Conservation (phyloP, 1,140 invertebrate species). For the Uloborus diversus region DNA sequence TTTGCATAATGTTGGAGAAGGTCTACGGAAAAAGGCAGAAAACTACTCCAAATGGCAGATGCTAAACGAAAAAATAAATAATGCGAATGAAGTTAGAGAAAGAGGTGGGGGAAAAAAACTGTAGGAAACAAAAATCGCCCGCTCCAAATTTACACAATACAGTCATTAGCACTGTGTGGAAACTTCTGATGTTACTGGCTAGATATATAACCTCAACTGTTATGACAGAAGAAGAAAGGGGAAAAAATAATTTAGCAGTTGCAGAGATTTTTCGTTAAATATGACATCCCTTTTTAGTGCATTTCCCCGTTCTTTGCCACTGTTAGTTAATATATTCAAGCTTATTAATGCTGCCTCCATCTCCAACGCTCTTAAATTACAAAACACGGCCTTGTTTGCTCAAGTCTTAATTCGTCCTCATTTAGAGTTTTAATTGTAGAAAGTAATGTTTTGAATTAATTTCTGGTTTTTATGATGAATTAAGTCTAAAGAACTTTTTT, state of each 20-base stretch:
- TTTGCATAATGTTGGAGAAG: conserved; percentile 53
- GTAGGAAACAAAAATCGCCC: conserved; percentile 25
- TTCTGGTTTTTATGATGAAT: conserved; percentile 49
- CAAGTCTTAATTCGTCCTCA: conserved; percentile 40
- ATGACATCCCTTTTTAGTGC: conserved; percentile 40
- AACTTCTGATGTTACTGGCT: conserved; percentile 29
- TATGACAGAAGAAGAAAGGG: conserved; percentile 14
- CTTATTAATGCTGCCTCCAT: conserved; percentile 49
- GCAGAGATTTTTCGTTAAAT: conserved; percentile 45
- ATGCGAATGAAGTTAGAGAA: conserved; percentile 42
- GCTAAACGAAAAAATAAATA: conserved; percentile 26
- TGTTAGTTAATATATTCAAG: conserved; percentile 44
- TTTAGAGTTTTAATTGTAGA: conserved; percentile 52
- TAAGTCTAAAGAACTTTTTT: not conserved
- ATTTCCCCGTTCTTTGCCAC: not conserved
- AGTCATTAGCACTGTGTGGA: conserved; percentile 45
- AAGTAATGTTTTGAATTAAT: conserved; percentile 53
- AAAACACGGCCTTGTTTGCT: conserved; percentile 23
- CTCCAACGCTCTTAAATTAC: not conserved
- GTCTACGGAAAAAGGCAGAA: conserved; percentile 17
- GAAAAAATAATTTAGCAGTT: conserved; percentile 40
- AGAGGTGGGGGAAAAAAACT: conserved; percentile 17
- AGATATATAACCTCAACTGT: conserved; percentile 35
- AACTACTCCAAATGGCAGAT: conserved; percentile 48
- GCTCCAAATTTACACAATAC: conserved; percentile 47